Evolutionary conservation across 1,140 invertebrate genomes (phyloP), one percentile per base, ranked within the genome.

Genomic region (Lepidostoma basale): DNA sequence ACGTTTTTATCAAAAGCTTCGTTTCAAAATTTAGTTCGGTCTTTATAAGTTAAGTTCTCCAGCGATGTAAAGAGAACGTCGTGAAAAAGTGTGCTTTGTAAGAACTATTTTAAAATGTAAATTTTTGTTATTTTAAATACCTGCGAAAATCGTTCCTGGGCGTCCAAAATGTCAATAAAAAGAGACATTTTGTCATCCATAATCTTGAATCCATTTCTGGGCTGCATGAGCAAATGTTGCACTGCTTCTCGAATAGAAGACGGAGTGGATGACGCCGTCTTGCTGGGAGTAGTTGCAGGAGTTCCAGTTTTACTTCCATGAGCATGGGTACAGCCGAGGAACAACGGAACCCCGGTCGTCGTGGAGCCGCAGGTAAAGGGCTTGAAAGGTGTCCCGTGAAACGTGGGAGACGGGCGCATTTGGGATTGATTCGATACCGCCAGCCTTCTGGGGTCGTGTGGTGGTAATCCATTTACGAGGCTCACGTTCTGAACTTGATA

Each of bases 141-240:
- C 90, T 92, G 88, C 75, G 90, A 89, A 74, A 93, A 90, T 75
- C 86, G 83, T 77, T 92, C 89, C 81, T 92, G 91, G 10, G 89
- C 88, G 74, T 92, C 90, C 74, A 92, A 83, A 68, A 93, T 92
- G 68, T 93, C 91, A 74, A 92, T 88, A 77, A 92, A 91, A 10
- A 93, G 83, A 9, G 87, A 86, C 72, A 93, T 84, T 75, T 90
- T 90, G 77, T 92, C 89, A 72, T 91, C 89, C 77, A 88, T 84
- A 71, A 90, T 87, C 68, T 89, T 88, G 77, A 91, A 90, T 1
- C 89, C 89, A 75, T 91, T 91, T 14, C 88, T 78, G 0, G 88
- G 88, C 75, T 89, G 86, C 28, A 83, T 79, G 20, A 90, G 77
- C 39, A 91, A 77, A 73, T 89, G 89, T 54, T 89, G 85, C 20